Percentiles rank a stretch among this genome's conserved stretches.
Evolutionary conservation across 2,888 invertebrate genomes (phyloP).

Genomic region (Rhorus exstirpatorius): DNA sequence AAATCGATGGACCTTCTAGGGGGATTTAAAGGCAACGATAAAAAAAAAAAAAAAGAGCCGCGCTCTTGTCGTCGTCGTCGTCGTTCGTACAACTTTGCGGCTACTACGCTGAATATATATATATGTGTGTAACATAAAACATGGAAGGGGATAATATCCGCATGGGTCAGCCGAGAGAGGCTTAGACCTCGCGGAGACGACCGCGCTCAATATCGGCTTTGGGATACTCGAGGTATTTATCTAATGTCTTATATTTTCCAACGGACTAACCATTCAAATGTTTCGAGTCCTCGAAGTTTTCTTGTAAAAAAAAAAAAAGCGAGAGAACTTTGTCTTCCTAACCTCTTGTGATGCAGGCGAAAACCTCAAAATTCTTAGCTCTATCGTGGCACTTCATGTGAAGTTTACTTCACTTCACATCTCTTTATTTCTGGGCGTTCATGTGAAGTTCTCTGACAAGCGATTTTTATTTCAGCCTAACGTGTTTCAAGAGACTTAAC

Average conservation of each 20-base stretch:
- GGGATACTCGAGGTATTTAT: slow-evolving; percentile 84
- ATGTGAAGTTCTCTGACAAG: slow-evolving; percentile 43
- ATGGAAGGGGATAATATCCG: slow-evolving; percentile 84
- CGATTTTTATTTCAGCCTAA: background rate
- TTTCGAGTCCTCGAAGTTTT: slow-evolving; percentile 41
- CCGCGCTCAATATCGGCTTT: slow-evolving; percentile 85
- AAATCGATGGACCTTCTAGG: slow-evolving; percentile 60
- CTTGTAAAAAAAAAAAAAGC: slow-evolving; percentile 18
- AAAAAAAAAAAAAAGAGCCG: slow-evolving; percentile 61
- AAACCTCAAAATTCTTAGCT: slow-evolving; percentile 24
- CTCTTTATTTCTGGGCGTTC: too few species aligned
- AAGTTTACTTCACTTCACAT: too few species aligned
- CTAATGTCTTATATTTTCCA: slow-evolving; percentile 85
- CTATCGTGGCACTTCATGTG: too few species aligned
- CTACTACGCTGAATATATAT: slow-evolving; percentile 19
- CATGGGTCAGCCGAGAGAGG: slow-evolving; percentile 85
- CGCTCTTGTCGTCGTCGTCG: slow-evolving; percentile 48
- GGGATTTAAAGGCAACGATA: slow-evolving; percentile 72
- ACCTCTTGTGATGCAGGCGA: background rate
- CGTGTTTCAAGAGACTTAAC: slow-evolving; percentile 17
- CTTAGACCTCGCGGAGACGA: slow-evolving; percentile 82
- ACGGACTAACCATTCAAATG: slow-evolving; percentile 77
- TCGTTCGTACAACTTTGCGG: slow-evolving; percentile 40
- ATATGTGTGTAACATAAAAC: slow-evolving; percentile 44
- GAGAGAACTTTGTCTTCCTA: background rate